Conservation (phyloP, 2,888 invertebrate species). For the Monoplex corrugatus region DNA sequence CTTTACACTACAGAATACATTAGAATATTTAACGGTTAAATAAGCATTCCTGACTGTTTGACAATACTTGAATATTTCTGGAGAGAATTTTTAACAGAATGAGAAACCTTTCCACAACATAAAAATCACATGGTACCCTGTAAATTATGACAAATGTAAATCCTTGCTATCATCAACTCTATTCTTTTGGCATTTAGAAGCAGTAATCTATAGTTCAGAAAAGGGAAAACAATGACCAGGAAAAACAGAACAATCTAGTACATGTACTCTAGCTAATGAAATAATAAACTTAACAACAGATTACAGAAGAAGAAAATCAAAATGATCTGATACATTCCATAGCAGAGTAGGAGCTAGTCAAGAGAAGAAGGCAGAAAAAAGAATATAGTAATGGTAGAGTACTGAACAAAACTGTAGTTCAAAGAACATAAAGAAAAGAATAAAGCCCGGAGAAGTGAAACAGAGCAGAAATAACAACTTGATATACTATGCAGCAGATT, state of each 20-base stretch:
- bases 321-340: not conserved
- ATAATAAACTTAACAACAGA: too few relatives aligned
- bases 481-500: not conserved
- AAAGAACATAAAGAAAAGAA: not conserved
- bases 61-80: too few relatives aligned
- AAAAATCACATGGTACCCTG: too few relatives aligned
- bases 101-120: too few relatives aligned
- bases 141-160: too few relatives aligned
- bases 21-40: too few relatives aligned
- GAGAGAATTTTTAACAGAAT: too few relatives aligned
- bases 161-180: too few relatives aligned
- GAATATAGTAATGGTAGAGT: not conserved
- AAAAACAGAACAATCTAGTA: not conserved
- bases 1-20: too few relatives aligned
- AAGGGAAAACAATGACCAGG: not conserved
- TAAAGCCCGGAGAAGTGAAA: not conserved
- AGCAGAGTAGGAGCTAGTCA: not conserved
- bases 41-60: too few relatives aligned
- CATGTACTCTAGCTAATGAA: too few relatives aligned
- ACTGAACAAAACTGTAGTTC: not conserved
- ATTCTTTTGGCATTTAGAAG: slow-evolving; percentile 17
- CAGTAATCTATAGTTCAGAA: not conserved
- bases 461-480: not conserved
- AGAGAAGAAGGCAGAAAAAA: not conserved
- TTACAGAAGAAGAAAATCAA: not conserved